Conservation (phyloP, 2,113 vertebrate species). For the Rhinoderma darwinii region DNA sequence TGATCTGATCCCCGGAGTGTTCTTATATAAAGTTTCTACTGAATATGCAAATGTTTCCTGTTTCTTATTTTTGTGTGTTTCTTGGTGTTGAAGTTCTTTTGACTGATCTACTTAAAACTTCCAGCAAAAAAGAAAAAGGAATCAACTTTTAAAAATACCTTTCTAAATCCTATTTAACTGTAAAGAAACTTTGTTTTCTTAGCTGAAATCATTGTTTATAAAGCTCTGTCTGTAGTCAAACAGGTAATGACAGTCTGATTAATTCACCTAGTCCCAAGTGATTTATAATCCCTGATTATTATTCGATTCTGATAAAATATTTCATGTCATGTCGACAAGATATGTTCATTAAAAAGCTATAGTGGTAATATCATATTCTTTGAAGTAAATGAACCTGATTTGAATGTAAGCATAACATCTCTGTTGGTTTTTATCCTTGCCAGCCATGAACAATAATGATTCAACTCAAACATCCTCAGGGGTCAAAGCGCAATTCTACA, state of each 20-base stretch:
- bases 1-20: conserved; percentile 59
- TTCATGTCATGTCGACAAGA: conserved; percentile 53
- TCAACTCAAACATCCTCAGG: background rate
- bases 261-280: conserved; percentile 43
- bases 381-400: conserved; percentile 40
- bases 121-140: conserved; percentile 27
- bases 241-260: conserved; percentile 57
- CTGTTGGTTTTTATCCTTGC: conserved; percentile 5
- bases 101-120: conserved; percentile 58
- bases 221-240: conserved; percentile 51
- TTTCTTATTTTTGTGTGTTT: conserved; percentile 57
- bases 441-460: conserved; percentile 31
- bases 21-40: conserved; percentile 60
- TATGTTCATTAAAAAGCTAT: conserved; percentile 47
- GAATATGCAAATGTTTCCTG: conserved; percentile 60
- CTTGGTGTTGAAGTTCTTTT: conserved; percentile 56
- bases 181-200: conserved; percentile 53
- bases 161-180: conserved; percentile 44
- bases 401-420: conserved; percentile 5
- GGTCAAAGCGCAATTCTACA: background rate
- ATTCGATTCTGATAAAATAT: conserved; percentile 51
- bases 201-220: conserved; percentile 46
- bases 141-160: conserved; percentile 51
- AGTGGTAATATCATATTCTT: conserved; percentile 39
- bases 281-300: conserved; percentile 58